Evolutionary conservation across 2,113 vertebrate species (phyloP), one percentile per base, ranked within the genome.

Genomic region (Irena cyanogastra): DNA sequence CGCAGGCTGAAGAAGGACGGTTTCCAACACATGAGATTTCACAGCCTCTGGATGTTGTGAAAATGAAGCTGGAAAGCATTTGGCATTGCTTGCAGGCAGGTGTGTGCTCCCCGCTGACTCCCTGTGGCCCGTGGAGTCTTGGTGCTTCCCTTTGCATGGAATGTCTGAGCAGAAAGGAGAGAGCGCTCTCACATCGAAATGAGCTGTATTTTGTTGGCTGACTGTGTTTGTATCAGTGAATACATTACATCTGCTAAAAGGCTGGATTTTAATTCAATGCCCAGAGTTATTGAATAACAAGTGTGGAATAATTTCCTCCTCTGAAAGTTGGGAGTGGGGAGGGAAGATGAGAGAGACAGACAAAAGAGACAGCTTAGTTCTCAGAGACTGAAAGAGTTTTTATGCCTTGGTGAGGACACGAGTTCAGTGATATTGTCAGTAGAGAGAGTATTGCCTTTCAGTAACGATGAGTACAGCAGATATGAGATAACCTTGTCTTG

Each of bases 101-200:
- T n/a, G n/a, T 49, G 24, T 0, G 0, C 63, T 82, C 45, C 31
- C 4, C 2, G 0, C 22, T 37, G 66, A 49, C 8, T 37, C 37
- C 33, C 35, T 45, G 52, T 76, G 53, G 31, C 20, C 19, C 20
- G 0, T n/a, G 50, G 19, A 49, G 27, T 72, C 82, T 85, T 49
- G 45, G 37, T 31, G 30, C 14, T 68, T 78, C 7, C 1, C 30
- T 89, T 76, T 42, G 21, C 2, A 0, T n/a, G 13, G 44, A 70
- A 52, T 77, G 30, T 45, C 30, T 81, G 24, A 90, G 59, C 63
- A 66, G 71, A 54, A 90, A 66, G 15, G 24, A 60, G 39, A 37
- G 60, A 41, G 12, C 39, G 37, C 45, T 90, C 22, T 88, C 1
- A 0, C 35, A 33, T 69, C 2, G 3, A 57, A 86, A 70, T 39